These are phyloP conservation scores for Dastarcus helophoroides DNA, from an alignment of 2,888 invertebrate genomes.

Conservation along the genomic window DNA sequence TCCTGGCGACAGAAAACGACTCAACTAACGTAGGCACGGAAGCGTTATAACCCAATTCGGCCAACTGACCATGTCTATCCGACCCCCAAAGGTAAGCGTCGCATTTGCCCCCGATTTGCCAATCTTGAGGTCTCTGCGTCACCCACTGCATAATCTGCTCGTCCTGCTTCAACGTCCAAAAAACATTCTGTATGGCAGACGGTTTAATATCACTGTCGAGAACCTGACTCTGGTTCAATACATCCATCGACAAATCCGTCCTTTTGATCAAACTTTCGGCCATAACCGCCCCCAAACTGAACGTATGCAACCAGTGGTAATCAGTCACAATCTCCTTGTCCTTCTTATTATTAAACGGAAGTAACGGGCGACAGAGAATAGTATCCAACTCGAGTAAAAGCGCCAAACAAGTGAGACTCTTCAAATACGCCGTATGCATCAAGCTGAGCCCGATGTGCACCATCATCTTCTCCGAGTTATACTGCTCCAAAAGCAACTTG, in stretches of 20 bases:
- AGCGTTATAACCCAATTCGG: conserved; percentile 39
- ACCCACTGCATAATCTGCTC: conserved; percentile 51
- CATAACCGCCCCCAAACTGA: conserved; percentile 42
- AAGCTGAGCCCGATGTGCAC: conserved; percentile 48
- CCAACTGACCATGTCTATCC: conserved; percentile 51
- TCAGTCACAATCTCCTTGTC: conserved; percentile 33
- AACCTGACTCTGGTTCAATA: conserved; percentile 22
- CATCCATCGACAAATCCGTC: conserved; percentile 36
- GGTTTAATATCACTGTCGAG: conserved; percentile 21
- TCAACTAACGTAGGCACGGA: conserved; percentile 37
- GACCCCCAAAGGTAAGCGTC: conserved; percentile 50
- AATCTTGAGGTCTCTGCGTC: conserved; percentile 48
- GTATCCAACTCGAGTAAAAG: conserved; percentile 43
- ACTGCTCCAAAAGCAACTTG: conserved; percentile 40
- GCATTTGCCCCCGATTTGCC: conserved; percentile 53
- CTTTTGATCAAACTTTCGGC: conserved; percentile 44
- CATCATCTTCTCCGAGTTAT: conserved; percentile 43
- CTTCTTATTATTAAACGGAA: conserved; percentile 37
- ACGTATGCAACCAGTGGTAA: conserved; percentile 47
- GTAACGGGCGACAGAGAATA: conserved; percentile 39
- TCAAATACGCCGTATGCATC: conserved; percentile 46
- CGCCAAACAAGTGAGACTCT: conserved; percentile 43
- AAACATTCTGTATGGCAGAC: conserved; percentile 35
- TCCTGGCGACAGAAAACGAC: conserved; percentile 41
- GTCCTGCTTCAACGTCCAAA: conserved; percentile 47